Percentiles rank a stretch among this genome's conserved stretches.
These are phyloP conservation scores for Cyanoramphus novaezelandiae DNA, from an alignment of 2,113 vertebrate species.

Conservation along the genomic window DNA sequence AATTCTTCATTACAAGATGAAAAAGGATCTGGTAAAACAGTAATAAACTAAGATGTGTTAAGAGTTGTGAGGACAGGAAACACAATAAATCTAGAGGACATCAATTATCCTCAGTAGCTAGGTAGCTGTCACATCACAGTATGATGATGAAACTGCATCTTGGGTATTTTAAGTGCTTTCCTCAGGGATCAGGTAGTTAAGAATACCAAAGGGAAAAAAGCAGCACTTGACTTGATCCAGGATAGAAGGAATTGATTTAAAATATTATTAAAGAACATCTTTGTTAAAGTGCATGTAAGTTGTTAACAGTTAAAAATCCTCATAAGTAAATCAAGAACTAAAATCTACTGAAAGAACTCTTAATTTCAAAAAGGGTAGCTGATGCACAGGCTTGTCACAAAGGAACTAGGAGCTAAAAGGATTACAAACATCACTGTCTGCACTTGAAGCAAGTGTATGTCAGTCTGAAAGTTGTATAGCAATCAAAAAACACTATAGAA, in stretches of 20 bases:
- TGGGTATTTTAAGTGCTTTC: background rate
- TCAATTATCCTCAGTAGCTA: background rate
- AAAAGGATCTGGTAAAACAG: background rate
- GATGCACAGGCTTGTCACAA: background rate
- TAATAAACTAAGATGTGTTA: background rate
- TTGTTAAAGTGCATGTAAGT: fast-evolving
- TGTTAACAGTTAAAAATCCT: background rate
- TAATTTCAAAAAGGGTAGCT: background rate
- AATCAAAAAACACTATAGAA: background rate
- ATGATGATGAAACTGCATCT: background rate
- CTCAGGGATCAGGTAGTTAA: background rate
- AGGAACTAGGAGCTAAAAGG: background rate
- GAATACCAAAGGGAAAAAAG: background rate
- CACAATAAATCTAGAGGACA: background rate
- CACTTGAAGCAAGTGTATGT: background rate
- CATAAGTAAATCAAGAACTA: background rate
- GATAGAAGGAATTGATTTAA: background rate
- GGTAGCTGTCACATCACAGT: background rate
- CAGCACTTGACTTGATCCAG: background rate
- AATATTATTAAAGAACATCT: background rate
- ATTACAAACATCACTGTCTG: background rate
- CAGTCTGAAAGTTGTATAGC: background rate
- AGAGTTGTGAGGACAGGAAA: background rate
- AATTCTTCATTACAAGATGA: background rate
- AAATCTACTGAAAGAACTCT: background rate